Conservation (phyloP, 2,113 vertebrate species). For the Leucosticte australis region DNA sequence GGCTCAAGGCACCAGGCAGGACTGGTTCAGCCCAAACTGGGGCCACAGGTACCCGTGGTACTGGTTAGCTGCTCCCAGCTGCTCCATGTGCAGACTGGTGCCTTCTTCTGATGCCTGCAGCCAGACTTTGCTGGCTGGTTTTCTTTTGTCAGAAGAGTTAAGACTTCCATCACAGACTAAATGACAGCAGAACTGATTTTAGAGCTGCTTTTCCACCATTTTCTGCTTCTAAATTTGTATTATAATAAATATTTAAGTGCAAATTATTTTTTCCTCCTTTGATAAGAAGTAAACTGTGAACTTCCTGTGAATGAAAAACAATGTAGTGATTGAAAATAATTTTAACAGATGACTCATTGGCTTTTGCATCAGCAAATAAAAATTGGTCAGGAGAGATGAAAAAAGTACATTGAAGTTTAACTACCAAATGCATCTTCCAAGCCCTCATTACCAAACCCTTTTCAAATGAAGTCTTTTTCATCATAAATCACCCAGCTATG, state of each 20-base stretch:
- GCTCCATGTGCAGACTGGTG: neutral
- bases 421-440: neutral
- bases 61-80: neutral
- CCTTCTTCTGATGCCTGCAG: neutral
- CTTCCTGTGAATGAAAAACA: slow-evolving; percentile 22
- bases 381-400: neutral
- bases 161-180: neutral
- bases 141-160: neutral
- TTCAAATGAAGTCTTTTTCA: neutral
- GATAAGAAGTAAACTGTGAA: neutral
- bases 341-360: slow-evolving; percentile 24
- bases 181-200: neutral
- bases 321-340: slow-evolving; percentile 39
- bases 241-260: neutral
- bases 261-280: neutral
- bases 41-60: neutral
- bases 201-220: neutral
- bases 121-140: neutral
- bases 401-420: neutral
- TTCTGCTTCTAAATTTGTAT: slow-evolving; percentile 10
- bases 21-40: neutral
- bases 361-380: slow-evolving; percentile 34
- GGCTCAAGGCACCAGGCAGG: neutral
- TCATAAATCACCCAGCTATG: neutral
- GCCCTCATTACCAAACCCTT: neutral